A percentile compares a stretch with the other conserved stretches of the same genome.
Evolutionary conservation across 2,888 invertebrate genomes (phyloP).

Genomic region (Norana najaformis): DNA sequence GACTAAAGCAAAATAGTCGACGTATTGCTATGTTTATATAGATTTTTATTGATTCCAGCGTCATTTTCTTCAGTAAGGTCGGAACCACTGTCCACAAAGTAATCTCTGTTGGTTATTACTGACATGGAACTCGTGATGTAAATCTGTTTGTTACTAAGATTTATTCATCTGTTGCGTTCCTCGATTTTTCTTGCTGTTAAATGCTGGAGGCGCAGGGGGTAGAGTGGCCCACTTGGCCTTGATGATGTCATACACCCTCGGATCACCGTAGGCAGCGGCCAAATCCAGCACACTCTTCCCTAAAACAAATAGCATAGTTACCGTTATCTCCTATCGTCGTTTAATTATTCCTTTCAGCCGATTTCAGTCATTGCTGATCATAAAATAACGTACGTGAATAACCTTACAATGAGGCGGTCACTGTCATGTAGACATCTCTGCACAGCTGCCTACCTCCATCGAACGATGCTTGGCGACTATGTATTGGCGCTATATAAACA

Average conservation of each 20-base stretch:
- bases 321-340: too few relatives aligned
- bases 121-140: neutral
- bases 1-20: too few relatives aligned
- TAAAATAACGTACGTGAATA: too few relatives aligned
- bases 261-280: slow-evolving; percentile 59
- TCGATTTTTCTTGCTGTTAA: neutral
- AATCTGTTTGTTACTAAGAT: neutral
- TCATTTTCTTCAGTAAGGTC: neutral
- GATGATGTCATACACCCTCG: slow-evolving; percentile 56
- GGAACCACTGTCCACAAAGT: neutral
- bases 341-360: too few relatives aligned
- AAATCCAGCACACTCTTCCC: slow-evolving; percentile 58
- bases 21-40: neutral
- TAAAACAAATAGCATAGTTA: slow-evolving; percentile 42
- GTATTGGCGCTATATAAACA: neutral
- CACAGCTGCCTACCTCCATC: too few relatives aligned
- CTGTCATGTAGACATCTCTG: too few relatives aligned
- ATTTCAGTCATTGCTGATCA: too few relatives aligned
- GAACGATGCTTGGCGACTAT: neutral
- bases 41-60: neutral
- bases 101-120: neutral
- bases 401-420: too few relatives aligned
- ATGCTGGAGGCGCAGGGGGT: slow-evolving; percentile 48
- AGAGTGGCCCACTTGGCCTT: slow-evolving; percentile 58
- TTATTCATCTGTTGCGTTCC: neutral